Conservation (phyloP, 2,113 vertebrate species). For the Sinocyclocheilus anophthalmus region DNA sequence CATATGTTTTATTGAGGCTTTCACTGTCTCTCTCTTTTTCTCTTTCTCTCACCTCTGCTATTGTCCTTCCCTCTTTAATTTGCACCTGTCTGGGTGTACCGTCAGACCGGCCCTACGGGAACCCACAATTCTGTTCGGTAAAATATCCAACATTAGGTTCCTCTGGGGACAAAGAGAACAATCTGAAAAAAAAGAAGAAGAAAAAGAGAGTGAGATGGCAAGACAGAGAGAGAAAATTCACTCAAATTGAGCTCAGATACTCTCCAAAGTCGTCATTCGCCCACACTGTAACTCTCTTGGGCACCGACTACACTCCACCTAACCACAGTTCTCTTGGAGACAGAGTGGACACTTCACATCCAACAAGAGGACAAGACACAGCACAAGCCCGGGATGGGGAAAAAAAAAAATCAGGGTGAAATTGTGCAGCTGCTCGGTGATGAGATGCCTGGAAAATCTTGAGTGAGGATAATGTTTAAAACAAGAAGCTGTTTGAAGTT, state of each 20-base stretch:
- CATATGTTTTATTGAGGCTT: conserved; percentile 43
- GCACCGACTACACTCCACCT: conserved; percentile 33
- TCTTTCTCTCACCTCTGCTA: conserved; percentile 10
- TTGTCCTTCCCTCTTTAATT: conserved; percentile 58
- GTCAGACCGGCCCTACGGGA: conserved; percentile 42
- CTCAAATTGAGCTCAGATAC: conserved; percentile 38
- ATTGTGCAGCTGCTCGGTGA: not conserved
- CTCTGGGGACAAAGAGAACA: conserved; percentile 35
- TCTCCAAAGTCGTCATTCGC: conserved; percentile 43
- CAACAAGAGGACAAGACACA: conserved; percentile 12
- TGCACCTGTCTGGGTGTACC: conserved; percentile 49
- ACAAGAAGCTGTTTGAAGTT: not conserved
- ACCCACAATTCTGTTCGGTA: conserved; percentile 36
- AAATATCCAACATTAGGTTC: conserved; percentile 45
- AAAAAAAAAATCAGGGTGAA: not conserved
- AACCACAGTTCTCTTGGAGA: conserved; percentile 20
- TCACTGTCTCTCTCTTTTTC: not conserved
- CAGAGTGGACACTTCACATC: conserved; percentile 34
- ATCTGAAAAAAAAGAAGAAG: not conserved
- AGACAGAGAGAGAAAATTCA: conserved; percentile 44
- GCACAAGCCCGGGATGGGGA: not conserved
- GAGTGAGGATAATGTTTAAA: not conserved
- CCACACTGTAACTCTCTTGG: conserved; percentile 40
- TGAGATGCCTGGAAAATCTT: not conserved
- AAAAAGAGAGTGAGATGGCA: not conserved